Percentiles rank a stretch among this genome's conserved stretches.
Evolutionary conservation across 1,140 invertebrate species (phyloP).

Genomic region (Nasonia vitripennis): DNA sequence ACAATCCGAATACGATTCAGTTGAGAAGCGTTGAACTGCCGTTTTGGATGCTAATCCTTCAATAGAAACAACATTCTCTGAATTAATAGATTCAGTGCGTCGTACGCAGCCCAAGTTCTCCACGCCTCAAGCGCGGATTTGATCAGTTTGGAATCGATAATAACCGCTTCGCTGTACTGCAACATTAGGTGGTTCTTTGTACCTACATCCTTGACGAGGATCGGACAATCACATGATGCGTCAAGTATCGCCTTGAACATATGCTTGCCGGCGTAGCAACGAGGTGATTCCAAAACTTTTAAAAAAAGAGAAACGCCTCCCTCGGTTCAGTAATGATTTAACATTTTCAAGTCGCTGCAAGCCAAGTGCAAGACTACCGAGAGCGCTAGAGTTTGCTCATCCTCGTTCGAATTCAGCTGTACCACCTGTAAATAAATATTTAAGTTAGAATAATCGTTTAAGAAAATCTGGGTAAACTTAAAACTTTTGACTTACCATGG

Average conservation of each 20-base stretch:
- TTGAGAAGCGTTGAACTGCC: slow-evolving; percentile 82
- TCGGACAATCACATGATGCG: slow-evolving; percentile 75
- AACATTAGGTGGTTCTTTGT: slow-evolving; percentile 67
- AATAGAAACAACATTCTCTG: slow-evolving; percentile 75
- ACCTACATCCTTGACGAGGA: slow-evolving; percentile 71
- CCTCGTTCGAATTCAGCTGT: slow-evolving; percentile 76
- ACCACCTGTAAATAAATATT: slow-evolving; percentile 73
- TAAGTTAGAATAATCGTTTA: background rate
- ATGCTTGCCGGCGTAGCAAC: slow-evolving; percentile 73
- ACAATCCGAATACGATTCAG: slow-evolving; percentile 79
- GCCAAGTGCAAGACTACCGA: too few relatives aligned
- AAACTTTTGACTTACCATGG: slow-evolving; percentile 71
- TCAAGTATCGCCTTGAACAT: slow-evolving; percentile 79
- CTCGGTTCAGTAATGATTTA: slow-evolving; percentile 73
- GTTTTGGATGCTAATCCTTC: slow-evolving; percentile 78
- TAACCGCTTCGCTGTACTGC: slow-evolving; percentile 73
- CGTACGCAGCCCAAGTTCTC: slow-evolving; percentile 77
- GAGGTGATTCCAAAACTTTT: slow-evolving; percentile 75
- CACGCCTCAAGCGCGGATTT: slow-evolving; percentile 77
- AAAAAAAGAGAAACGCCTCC: slow-evolving; percentile 74
- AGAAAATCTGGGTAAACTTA: background rate
- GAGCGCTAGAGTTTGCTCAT: slow-evolving; percentile 78
- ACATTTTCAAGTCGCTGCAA: slow-evolving; percentile 75
- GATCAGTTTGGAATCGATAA: slow-evolving; percentile 77
- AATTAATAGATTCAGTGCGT: slow-evolving; percentile 73